Conservation (phyloP, 2,113 vertebrate species). For the Paradisaea rubra region DNA sequence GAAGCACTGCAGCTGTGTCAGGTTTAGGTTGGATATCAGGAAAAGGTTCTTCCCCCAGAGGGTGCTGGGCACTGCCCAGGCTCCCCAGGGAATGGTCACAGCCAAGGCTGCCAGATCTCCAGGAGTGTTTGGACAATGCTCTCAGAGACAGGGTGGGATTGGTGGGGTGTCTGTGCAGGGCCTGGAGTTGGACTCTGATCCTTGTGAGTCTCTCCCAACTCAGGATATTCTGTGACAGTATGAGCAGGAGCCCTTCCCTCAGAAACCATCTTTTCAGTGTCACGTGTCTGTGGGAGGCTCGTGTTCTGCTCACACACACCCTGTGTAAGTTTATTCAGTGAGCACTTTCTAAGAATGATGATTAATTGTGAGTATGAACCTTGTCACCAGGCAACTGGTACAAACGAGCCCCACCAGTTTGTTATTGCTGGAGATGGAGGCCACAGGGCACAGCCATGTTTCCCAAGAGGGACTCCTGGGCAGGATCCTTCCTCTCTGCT, state of each 20-base stretch:
- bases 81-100: neutral
- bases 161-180: neutral
- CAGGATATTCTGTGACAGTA: neutral
- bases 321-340: neutral
- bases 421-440: neutral
- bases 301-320: neutral
- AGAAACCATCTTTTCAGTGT: neutral
- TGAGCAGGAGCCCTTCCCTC: neutral
- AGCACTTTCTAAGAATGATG: neutral
- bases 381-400: neutral
- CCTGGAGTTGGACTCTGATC: neutral
- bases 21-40: neutral
- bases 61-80: neutral
- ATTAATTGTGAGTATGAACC: neutral
- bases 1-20: neutral
- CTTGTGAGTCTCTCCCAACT: neutral
- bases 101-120: neutral
- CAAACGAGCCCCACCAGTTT: neutral
- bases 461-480: neutral
- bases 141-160: neutral
- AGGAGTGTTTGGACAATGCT: accelerated
- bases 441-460: neutral
- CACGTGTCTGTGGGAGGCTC: neutral
- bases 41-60: neutral
- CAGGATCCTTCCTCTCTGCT: neutral